Conservation (phyloP, 2,113 vertebrate genomes). For the Cebus imitator region DNA sequence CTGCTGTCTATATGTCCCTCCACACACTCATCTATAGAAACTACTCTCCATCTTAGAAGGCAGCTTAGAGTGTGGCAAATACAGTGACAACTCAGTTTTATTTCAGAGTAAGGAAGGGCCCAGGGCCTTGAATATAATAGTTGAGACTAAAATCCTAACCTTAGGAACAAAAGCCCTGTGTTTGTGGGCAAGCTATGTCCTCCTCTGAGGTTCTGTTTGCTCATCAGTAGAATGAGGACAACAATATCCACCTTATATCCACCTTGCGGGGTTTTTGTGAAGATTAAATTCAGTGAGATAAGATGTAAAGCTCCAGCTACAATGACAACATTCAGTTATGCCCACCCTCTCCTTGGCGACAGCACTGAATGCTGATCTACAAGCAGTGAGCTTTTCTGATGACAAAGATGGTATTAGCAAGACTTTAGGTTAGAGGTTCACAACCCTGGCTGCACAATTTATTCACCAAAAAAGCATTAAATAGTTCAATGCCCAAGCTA, state of each 20-base stretch:
- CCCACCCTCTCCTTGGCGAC: not conserved
- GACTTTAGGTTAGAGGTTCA: not conserved
- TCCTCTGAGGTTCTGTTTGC: not conserved
- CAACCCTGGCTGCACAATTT: not conserved
- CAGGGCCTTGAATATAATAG: not conserved
- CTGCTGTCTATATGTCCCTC: not conserved
- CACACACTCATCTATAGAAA: not conserved
- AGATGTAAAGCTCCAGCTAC: not conserved
- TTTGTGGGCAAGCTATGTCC: not conserved
- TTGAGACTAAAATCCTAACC: not conserved
- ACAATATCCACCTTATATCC: not conserved
- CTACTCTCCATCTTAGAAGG: not conserved
- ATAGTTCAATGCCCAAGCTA: not conserved
- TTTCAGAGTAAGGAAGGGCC: not conserved
- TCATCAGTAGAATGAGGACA: not conserved
- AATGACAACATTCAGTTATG: not conserved
- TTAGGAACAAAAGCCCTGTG: not conserved
- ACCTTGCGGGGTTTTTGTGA: not conserved
- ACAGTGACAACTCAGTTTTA: not conserved
- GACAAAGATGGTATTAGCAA: not conserved
- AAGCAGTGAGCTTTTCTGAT: not conserved
- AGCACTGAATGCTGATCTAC: not conserved
- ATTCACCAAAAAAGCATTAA: not conserved
- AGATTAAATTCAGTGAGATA: not conserved
- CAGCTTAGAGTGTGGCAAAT: not conserved